Evolutionary conservation across 2,888 invertebrate species (phyloP).

Genomic region (Ypsolopha sequella): DNA sequence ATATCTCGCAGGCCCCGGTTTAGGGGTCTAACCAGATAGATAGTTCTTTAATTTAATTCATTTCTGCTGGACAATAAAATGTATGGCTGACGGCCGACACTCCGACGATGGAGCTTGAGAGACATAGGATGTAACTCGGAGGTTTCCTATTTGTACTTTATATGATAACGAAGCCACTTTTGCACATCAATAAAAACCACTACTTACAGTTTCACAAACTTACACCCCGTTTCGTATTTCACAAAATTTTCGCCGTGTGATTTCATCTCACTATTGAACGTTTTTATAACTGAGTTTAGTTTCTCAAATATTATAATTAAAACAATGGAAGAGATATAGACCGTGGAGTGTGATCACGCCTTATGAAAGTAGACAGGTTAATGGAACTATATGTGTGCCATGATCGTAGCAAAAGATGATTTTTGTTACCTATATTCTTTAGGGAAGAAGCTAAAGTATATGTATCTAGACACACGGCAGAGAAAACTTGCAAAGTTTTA

Average conservation of each 20-base stretch:
- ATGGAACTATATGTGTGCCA: too few species aligned
- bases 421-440: too few species aligned
- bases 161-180: background rate
- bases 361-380: background rate
- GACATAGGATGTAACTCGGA: background rate
- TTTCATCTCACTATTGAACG: too few species aligned
- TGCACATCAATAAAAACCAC: background rate
- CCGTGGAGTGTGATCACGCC: background rate
- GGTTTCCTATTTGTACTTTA: background rate
- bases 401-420: too few species aligned
- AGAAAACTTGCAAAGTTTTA: too few species aligned
- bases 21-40: constrained; percentile 20
- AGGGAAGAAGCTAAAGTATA: too few species aligned
- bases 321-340: background rate
- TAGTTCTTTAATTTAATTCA: constrained; percentile 32
- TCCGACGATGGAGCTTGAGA: constrained; percentile 8
- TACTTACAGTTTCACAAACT: too few species aligned
- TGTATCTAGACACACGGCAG: too few species aligned
- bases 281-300: too few species aligned
- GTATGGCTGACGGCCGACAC: constrained; percentile 21
- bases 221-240: too few species aligned
- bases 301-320: too few species aligned
- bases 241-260: too few species aligned
- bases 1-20: constrained; percentile 1
- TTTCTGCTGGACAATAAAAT: constrained; percentile 29